Percentiles rank a stretch among this genome's conserved stretches.
These are phyloP conservation scores for Rhinichthys klamathensis DNA, from an alignment of 2,113 vertebrate genomes.

Conservation along the genomic window DNA sequence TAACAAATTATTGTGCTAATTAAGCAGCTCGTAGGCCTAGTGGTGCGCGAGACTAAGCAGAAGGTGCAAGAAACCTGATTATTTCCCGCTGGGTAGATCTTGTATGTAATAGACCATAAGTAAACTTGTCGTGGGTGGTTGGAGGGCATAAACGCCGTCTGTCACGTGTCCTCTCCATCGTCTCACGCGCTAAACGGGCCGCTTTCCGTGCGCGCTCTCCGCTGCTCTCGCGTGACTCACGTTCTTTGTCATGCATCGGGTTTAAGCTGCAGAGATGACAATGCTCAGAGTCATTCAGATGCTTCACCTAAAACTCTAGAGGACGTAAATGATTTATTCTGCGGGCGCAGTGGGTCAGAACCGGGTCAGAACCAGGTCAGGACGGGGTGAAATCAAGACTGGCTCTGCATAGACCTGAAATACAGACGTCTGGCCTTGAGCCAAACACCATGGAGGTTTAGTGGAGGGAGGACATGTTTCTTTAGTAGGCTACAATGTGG, in stretches of 20 bases:
- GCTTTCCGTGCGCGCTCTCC: too few species aligned
- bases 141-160: slow-evolving; percentile 3
- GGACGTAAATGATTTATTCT: slow-evolving; percentile 63
- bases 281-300: slow-evolving; percentile 5
- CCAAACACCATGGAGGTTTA: slow-evolving; percentile 36
- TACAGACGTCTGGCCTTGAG: slow-evolving; percentile 50
- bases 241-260: neutral
- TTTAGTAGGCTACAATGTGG: neutral
- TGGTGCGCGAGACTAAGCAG: neutral
- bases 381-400: slow-evolving; percentile 39
- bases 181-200: neutral
- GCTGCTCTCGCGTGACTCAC: neutral
- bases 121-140: slow-evolving; percentile 3
- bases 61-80: neutral
- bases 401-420: slow-evolving; percentile 44
- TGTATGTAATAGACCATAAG: neutral
- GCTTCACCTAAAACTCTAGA: slow-evolving; percentile 41
- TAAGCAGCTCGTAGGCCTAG: neutral
- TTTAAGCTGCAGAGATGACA: slow-evolving; percentile 34
- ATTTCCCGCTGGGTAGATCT: neutral
- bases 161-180: neutral
- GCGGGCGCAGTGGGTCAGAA: slow-evolving; percentile 39
- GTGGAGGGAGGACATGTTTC: neutral
- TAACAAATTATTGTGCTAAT: neutral
- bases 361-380: slow-evolving; percentile 55